These are phyloP conservation scores for Ormyrus nitidulus DNA, from an alignment of 2,888 invertebrate genomes.

Conservation along the genomic window DNA sequence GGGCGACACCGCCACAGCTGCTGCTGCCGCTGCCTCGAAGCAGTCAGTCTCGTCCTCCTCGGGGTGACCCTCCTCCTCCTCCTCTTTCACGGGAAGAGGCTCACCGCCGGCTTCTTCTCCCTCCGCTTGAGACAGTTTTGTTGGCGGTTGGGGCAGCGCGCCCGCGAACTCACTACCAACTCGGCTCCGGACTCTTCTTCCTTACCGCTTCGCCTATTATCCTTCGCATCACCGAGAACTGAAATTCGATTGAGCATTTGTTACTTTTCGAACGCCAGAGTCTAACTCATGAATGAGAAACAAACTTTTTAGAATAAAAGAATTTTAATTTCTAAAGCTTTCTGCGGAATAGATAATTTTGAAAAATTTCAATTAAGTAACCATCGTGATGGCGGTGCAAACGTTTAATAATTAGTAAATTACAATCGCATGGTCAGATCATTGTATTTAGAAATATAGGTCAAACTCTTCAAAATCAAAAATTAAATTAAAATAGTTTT, in stretches of 20 bases:
- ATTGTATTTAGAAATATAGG: too few species aligned
- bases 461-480: too few species aligned
- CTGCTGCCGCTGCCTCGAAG: conserved; percentile 17
- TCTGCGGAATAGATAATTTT: too few species aligned
- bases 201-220: neutral
- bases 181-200: neutral
- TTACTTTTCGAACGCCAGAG: too few species aligned
- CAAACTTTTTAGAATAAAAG: too few species aligned
- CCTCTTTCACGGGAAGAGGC: conserved; percentile 48
- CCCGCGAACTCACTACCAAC: neutral
- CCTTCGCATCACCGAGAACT: conserved; percentile 49
- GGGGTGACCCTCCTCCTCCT: conserved; percentile 35
- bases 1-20: neutral
- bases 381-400: too few species aligned
- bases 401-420: too few species aligned
- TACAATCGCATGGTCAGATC: too few species aligned
- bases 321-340: too few species aligned
- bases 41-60: conserved; percentile 3
- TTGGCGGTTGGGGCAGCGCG: neutral
- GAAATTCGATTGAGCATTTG: neutral
- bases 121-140: conserved; percentile 53
- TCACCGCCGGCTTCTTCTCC: conserved; percentile 42
- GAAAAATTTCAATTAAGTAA: too few species aligned
- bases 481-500: too few species aligned
- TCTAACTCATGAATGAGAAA: too few species aligned